Evolutionary conservation across 2,888 invertebrate species (phyloP), one percentile per base, ranked within the genome.

Genomic region (Ichneumoninae sp.): DNA sequence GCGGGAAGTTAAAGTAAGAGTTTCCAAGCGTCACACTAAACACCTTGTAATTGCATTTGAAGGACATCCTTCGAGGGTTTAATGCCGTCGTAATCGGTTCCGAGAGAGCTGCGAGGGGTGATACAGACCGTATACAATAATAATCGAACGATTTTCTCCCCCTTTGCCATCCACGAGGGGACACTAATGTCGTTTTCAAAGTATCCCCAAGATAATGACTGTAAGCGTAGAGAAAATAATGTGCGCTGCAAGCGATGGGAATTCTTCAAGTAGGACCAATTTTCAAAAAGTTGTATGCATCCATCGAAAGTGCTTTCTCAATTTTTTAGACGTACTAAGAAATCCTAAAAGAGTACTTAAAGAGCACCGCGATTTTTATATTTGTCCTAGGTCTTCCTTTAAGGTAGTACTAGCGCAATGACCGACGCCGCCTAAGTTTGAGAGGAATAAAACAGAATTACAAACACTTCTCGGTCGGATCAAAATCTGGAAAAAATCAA

Each of bases 91-190:
- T 66, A 36, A 66, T 66, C 66, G 1, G 40, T 19, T 40, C 40
- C 22, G n/a, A 66, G 36, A 4, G n/a, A 8, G 40, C 10, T 30
- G n/a, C 40, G 40, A 66, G 40, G 66, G 66, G 10, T 22, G 66
- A 40, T n/a, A 6, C 40, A 40, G 66, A 10, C 19, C 66, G 19
- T 40, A 40, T 66, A 40, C 30, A 40, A 66, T 66, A 40, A 22
- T 66, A 66, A 40, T 40, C 36, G 66, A 66, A n/a, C 40, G 19
- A 40, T 66, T 66, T 36, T 40, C 36, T 40, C 8, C 36, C 16
- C 19, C 19, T 40, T 40, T 19, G 36, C 36, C 19, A 40, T 22
- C 8, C 8, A 10, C 19, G 1, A 40, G 8, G 66, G 19, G 10
- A 66, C 40, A 40, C 19, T 19, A 10, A 66, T 22, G 36, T 40